A percentile compares a stretch with the other conserved stretches of the same genome.
These are phyloP conservation scores for Sinonovacula constricta DNA, from an alignment of 1,140 invertebrate species.

Conservation along the genomic window DNA sequence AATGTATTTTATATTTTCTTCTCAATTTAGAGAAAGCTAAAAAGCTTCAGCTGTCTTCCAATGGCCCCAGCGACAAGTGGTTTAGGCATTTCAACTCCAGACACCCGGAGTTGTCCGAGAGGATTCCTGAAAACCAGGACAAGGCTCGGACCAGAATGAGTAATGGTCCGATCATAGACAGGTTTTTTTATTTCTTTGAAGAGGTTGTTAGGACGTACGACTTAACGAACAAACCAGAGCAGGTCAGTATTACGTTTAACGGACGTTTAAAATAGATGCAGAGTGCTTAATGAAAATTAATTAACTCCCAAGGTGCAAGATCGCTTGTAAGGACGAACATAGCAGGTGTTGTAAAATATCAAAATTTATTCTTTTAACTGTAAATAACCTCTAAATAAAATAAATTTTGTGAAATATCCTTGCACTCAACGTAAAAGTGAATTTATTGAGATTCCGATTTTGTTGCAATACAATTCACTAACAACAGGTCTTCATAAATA, in stretches of 20 bases:
- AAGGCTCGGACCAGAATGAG: background rate
- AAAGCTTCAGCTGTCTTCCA: background rate
- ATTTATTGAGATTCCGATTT: no score
- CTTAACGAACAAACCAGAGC: background rate
- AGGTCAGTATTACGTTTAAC: no score
- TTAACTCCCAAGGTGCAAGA: no score
- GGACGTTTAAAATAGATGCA: no score
- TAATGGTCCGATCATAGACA: background rate
- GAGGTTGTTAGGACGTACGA: background rate
- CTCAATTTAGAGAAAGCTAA: background rate
- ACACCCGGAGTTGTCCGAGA: background rate
- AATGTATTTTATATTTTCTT: background rate
- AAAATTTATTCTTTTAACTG: no score
- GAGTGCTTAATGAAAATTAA: no score
- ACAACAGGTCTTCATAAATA: background rate
- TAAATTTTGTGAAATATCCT: no score
- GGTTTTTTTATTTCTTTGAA: background rate
- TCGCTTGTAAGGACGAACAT: no score
- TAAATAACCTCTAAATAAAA: no score
- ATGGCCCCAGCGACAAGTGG: conserved; percentile 7
- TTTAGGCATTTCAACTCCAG: background rate
- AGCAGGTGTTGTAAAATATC: no score
- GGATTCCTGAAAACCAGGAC: background rate
- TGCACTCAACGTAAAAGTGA: no score
- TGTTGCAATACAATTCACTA: background rate